These are phyloP conservation scores for Drosophila pruinosa DNA, from an alignment of 1,140 invertebrate species.

Conservation along the genomic window DNA sequence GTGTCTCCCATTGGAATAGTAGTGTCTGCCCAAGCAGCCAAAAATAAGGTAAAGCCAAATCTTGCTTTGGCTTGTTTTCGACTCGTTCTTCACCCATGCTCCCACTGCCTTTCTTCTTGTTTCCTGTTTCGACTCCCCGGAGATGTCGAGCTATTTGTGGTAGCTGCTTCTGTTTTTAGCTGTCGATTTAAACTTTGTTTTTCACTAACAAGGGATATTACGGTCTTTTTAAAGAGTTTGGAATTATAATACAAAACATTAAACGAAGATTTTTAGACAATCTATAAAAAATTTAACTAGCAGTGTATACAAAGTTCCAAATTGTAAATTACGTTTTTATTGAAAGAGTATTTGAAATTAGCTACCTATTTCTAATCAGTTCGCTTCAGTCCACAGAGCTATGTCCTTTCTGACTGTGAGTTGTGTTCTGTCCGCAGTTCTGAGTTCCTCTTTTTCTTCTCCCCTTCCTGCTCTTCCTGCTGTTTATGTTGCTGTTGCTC, in stretches of 20 bases:
- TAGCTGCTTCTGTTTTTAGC: conserved; percentile 13
- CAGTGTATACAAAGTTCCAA: too few relatives aligned
- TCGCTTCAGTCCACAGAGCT: background rate
- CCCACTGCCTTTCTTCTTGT: background rate
- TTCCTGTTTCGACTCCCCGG: background rate
- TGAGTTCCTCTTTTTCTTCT: conserved; percentile 25
- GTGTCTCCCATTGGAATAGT: conserved; percentile 25
- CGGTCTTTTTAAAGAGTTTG: background rate
- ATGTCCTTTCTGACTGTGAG: background rate
- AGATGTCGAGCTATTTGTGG: conserved; percentile 27
- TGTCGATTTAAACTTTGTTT: conserved; percentile 3
- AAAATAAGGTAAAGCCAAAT: conserved; percentile 22
- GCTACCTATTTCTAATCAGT: background rate
- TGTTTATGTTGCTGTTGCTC: background rate
- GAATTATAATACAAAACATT: background rate
- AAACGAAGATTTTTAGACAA: background rate
- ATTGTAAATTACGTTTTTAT: too few relatives aligned
- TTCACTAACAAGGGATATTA: background rate
- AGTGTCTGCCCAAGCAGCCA: conserved; percentile 7
- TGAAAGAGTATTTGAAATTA: background rate
- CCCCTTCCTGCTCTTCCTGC: conserved; percentile 12
- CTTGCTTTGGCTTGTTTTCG: background rate
- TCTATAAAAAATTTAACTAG: too few relatives aligned
- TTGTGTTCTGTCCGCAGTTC: conserved; percentile 20
- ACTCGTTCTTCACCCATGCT: background rate